phyloP scores from a whole-genome alignment of 2,797 vertebrate genomes.

The Anolis apletophallus region DNA sequence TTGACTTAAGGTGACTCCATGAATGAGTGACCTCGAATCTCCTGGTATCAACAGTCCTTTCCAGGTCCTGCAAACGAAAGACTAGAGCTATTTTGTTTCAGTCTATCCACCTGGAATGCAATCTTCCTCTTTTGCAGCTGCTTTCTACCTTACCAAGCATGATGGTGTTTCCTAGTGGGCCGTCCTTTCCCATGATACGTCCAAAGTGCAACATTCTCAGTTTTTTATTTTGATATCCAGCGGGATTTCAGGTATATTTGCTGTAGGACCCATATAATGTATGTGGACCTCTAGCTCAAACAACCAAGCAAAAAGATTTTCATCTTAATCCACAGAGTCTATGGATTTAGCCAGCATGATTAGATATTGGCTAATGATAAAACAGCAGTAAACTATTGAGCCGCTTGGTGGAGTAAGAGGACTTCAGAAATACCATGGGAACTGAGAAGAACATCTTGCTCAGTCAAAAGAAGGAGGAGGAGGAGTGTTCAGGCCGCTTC shows the following conservation, averaged over 20 bases:
- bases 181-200: background rate
- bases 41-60: too few species aligned
- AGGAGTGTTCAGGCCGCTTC: background rate
- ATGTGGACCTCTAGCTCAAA: background rate
- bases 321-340: background rate
- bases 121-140: too few species aligned
- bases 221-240: too few species aligned
- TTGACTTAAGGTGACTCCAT: too few species aligned
- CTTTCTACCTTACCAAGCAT: too few species aligned
- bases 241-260: too few species aligned
- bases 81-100: too few species aligned
- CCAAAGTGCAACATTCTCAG: background rate
- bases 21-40: too few species aligned
- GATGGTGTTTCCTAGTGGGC: too few species aligned
- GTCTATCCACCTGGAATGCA: too few species aligned
- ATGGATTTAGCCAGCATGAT: background rate
- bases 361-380: background rate
- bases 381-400: constrained; percentile 13
- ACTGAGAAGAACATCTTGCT: rapidly evolving
- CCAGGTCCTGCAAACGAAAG: too few species aligned
- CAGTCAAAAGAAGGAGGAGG: rapidly evolving
- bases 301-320: background rate
- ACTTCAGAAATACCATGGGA: constrained; percentile 25
- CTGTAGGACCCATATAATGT: too few species aligned
- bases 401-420: constrained; percentile 63